These are phyloP conservation scores for Oophaga pumilio DNA, from an alignment of 2,113 vertebrate species.

Conservation along the genomic window DNA sequence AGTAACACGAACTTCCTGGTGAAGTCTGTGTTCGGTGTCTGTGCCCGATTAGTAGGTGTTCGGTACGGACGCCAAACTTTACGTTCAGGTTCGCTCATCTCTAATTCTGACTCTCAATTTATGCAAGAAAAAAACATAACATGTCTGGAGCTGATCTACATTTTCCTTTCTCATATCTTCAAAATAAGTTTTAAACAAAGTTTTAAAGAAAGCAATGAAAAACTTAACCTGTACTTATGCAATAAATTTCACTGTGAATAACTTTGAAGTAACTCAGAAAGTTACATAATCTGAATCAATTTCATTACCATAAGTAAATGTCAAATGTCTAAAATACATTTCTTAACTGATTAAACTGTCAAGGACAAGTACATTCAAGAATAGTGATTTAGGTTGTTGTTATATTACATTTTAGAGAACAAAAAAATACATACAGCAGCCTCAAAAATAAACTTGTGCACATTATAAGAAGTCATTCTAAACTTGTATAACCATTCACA, in stretches of 20 bases:
- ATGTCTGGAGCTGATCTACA: too few relatives aligned
- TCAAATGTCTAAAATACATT: constrained; percentile 66
- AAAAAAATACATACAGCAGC: not conserved
- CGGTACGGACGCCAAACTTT: too few relatives aligned
- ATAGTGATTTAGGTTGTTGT: constrained; percentile 56
- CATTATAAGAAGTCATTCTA: not conserved
- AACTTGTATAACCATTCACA: not conserved
- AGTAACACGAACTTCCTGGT: too few relatives aligned
- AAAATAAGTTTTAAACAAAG: too few relatives aligned
- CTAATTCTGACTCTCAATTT: too few relatives aligned
- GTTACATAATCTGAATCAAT: constrained; percentile 64
- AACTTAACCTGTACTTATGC: constrained; percentile 11
- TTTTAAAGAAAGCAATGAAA: not conserved
- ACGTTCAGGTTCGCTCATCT: too few relatives aligned
- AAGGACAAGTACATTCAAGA: constrained; percentile 64
- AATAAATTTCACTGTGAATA: constrained; percentile 60
- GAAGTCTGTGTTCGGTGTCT: too few relatives aligned
- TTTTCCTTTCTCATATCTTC: not conserved
- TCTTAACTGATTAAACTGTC: constrained; percentile 70
- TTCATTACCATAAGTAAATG: constrained; percentile 72
- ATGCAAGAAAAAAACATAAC: too few relatives aligned
- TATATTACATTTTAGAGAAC: not conserved
- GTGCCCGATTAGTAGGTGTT: too few relatives aligned
- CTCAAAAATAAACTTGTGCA: not conserved
- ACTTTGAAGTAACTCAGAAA: constrained; percentile 57